Evolutionary conservation across 1,140 invertebrate genomes (phyloP), one percentile per base, ranked within the genome.

Genomic region (Brachionus paranguensis): DNA sequence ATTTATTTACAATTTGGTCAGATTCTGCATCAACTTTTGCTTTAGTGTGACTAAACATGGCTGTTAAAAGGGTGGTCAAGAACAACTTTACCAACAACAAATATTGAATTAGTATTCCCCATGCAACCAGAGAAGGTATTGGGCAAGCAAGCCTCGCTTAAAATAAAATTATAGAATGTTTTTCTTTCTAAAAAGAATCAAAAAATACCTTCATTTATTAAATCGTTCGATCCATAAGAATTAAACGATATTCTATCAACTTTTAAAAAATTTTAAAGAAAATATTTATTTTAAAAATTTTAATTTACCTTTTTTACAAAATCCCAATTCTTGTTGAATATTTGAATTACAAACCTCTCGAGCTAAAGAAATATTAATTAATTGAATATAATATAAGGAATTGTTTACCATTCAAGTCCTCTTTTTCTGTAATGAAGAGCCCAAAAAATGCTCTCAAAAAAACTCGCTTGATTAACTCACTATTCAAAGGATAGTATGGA

Each of bases 61-160:
- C 90, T 85, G 89, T 90, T 11, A 91, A 86, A 27, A 91, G 85
- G 5, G 90, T 90, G 29, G 89, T 86, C 7, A 90, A 85, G 64
- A 91, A 89, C 41, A 90, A 85, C 85, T 90, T 90, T 60, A 89
- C 86, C 20, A 89, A 87, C 11, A 90, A 84, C 7, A 90, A 86
- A 85, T 90, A 90, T 84, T 90, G 90, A 64, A 91, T 88, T 3
- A 88, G 86, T 20, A 91, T 87, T 14, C 88, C 50, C 79, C 90
- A 90, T 12, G 88, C 87, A 85, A 87, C 88, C 7, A 60, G 17
- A 27, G 79, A 68, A 6, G 79, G 37, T 29, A 27, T 76, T 24
- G 72, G 43, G 33, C 72, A 76, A 76, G 43, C 20, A 24, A 50
- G 20, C 29, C 27, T 76, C 3, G 29, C 41, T 41, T 37, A 0